A percentile compares a stretch with the other conserved stretches of the same genome.
phyloP scores from a whole-genome alignment of 2,888 invertebrate genomes.

The Cantharis rufa region DNA sequence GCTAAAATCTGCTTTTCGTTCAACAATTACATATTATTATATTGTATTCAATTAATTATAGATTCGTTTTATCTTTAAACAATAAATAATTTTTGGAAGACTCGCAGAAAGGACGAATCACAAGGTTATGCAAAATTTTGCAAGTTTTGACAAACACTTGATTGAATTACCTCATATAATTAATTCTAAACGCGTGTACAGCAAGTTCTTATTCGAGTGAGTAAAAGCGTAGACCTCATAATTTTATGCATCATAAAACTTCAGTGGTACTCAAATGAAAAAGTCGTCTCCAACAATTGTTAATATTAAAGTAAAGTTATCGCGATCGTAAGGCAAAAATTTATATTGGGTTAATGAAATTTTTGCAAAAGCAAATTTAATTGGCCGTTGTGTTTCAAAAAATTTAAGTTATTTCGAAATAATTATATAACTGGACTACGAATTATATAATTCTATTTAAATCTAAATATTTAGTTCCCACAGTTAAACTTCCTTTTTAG shows the following conservation, averaged over 20 bases:
- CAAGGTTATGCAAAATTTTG: background rate
- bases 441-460: slow-evolving; percentile 2
- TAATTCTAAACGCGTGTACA: background rate
- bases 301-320: background rate
- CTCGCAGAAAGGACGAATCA: background rate
- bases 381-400: background rate
- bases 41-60: no score
- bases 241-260: background rate
- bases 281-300: background rate
- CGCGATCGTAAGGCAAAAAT: background rate
- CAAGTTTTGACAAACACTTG: background rate
- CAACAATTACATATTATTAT: no score
- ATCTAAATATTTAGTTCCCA: background rate
- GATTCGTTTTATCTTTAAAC: no score
- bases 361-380: background rate
- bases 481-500: background rate
- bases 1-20: no score
- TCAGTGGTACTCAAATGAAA: background rate
- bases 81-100: background rate
- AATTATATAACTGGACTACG: background rate
- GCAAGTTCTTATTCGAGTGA: background rate
- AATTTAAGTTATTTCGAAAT: background rate
- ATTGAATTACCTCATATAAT: background rate
- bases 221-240: background rate
- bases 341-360: background rate